Evolutionary conservation across 2,888 invertebrate genomes (phyloP), one percentile per base, ranked within the genome.

Genomic region (Lomographa bimaculata): DNA sequence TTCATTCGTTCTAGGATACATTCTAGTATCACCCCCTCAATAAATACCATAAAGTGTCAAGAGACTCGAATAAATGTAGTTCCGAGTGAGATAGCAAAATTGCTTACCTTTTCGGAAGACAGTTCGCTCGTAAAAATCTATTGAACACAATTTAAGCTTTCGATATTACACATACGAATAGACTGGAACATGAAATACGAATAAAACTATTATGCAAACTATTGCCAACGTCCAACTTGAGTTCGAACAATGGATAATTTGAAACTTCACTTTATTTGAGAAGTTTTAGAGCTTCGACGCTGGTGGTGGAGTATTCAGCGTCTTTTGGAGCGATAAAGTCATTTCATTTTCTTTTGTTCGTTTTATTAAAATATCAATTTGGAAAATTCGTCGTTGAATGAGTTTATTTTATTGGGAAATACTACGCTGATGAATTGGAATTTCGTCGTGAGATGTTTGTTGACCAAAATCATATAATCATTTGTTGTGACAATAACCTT

Each of bases 141-240:
- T 67, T 63, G 61, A 62, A 51, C 50, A 48, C 57, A 67, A 64
- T 70, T 65, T 63, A 59, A 63, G 60, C 54, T 57, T 69, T 59
- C 64, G 57, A 72, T 71, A 71, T 69, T 66, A 64, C 68, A 63
- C 62, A 59, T 63, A 64, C 51, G 60, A 71, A 69, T 70, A 56
- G 62, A 65, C 46, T 50, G 53, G 58, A 63, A 75, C 67, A 69
- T 74, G 70, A 69, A 76, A 75, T 71, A 66, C 64, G 67, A 74
- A 79, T 81, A 80, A 76, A 79, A 81, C 79, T 73, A 77, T 85
- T 79, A 82, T 78, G 75, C 71, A 74, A 80, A 81, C 72, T 57
- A 64, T 70, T 77, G 74, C 71, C 74, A 79, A 80, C 71, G 61
- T 69, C 51, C 46, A 69, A 78, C 60, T 77, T 63, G 63, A 59